Base-by-base conservation (phyloP, 2,888 invertebrate species). In the Conistra vaccinii region DNA sequence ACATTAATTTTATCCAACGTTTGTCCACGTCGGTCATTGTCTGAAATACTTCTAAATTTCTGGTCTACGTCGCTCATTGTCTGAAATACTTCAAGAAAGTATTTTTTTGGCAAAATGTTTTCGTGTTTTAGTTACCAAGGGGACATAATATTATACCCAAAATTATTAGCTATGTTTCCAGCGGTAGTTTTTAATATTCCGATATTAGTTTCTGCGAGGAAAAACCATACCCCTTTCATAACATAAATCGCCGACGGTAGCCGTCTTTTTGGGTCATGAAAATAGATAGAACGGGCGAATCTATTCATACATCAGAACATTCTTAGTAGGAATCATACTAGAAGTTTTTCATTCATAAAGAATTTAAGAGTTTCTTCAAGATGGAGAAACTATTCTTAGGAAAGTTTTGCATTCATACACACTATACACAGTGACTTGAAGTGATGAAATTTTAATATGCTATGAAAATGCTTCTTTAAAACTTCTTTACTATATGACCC, bases 111-210 rank as follows among this genome's bases (percentile, higher is more conserved):
- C 3, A 26, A 12, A 12, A 63, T 12, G 1, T 1, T 12, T 29
- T 23, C 23, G 1, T 23, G 35, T 23, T 45, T 45, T 14, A 2
- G 2, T 17, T 29, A 39, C 17, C 14, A 35, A 35, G 57, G 7
- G 3, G 10, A 29, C 60, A 17, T 14, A 26, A 26, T 62, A 39
- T 7, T 26, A 23, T 14, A 29, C 10, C 14, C 14, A 26, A 23
- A 32, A 39, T 4, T 42, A 60, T 51, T 20, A 35, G 20, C 45
- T 63, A 63, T 58, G 26, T 66, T 76, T 69, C 23, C 57, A 51
- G 14, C 1, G 9, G 9, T 53, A 45, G 12, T 62, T 67, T 81
- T 66, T 66, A 69, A 76, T 82, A 67, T 10, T 14, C 1, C 1
- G 1, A 17, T 65, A 82, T 69, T 58, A 53, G 29, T 45, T 81